Conservation (phyloP, 2,113 vertebrate genomes). For the Neofelis nebulosa region DNA sequence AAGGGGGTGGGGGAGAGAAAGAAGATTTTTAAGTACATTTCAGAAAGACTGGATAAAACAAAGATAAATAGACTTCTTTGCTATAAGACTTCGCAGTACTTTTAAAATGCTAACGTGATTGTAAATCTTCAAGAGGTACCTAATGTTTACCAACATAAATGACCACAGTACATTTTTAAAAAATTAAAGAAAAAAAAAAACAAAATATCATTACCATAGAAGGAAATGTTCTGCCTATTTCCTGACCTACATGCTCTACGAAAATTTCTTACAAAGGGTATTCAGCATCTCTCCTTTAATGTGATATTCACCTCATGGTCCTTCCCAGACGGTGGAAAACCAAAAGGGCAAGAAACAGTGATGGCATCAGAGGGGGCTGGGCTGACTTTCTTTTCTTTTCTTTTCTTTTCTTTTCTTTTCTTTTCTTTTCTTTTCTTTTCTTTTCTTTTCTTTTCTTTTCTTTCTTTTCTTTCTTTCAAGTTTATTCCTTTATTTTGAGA, state of each 20-base stretch:
- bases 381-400: background rate
- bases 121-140: background rate
- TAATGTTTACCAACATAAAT: background rate
- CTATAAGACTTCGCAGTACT: background rate
- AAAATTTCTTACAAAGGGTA: background rate
- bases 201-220: background rate
- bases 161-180: background rate
- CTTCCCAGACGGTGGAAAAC: background rate
- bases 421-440: too few species aligned
- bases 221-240: background rate
- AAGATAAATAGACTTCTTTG: conserved; percentile 3
- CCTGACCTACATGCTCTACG: background rate
- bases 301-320: background rate
- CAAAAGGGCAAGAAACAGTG: background rate
- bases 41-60: conserved; percentile 3
- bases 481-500: too few species aligned
- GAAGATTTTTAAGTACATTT: background rate
- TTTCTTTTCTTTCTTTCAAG: too few species aligned
- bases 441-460: too few species aligned
- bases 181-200: background rate
- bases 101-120: conserved; percentile 6
- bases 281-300: background rate
- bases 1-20: background rate
- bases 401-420: too few species aligned
- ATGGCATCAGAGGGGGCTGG: background rate